Evolutionary conservation across 2,888 invertebrate species (phyloP).

Genomic region (Epinotia bilunana): DNA sequence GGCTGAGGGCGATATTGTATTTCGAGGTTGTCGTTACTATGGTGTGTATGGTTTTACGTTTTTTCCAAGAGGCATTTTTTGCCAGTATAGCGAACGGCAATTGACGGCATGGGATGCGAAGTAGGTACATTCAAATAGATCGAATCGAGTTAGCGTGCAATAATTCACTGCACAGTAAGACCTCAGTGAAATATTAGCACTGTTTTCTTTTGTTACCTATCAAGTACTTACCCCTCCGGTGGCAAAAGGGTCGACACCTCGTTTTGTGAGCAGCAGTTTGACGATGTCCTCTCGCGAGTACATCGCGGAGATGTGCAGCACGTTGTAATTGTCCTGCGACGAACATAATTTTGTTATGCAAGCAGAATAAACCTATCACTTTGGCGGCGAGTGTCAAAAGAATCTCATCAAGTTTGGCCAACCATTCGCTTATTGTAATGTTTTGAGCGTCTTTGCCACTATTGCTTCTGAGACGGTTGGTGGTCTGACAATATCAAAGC

Average conservation of each 20-base stretch:
- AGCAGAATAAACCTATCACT: background rate
- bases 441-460: too few species aligned
- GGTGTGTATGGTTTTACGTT: too few species aligned
- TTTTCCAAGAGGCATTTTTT: too few species aligned
- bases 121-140: too few species aligned
- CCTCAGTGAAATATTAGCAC: background rate
- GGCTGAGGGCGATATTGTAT: too few species aligned
- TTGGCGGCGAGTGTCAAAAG: background rate
- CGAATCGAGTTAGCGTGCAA: background rate
- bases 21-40: too few species aligned
- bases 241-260: constrained; percentile 95
- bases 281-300: constrained; percentile 98
- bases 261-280: constrained; percentile 93
- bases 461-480: too few species aligned
- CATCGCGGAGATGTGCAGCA: constrained; percentile 97
- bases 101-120: too few species aligned
- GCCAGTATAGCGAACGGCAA: too few species aligned
- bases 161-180: background rate
- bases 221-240: constrained; percentile 94
- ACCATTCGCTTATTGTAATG: background rate
- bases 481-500: too few species aligned
- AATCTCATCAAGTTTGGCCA: background rate
- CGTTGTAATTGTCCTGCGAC: constrained; percentile 96
- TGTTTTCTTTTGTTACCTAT: background rate
- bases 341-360: constrained; percentile 55